Conservation (phyloP, 2,797 vertebrate species). For the Gallinago nigripennis region DNA sequence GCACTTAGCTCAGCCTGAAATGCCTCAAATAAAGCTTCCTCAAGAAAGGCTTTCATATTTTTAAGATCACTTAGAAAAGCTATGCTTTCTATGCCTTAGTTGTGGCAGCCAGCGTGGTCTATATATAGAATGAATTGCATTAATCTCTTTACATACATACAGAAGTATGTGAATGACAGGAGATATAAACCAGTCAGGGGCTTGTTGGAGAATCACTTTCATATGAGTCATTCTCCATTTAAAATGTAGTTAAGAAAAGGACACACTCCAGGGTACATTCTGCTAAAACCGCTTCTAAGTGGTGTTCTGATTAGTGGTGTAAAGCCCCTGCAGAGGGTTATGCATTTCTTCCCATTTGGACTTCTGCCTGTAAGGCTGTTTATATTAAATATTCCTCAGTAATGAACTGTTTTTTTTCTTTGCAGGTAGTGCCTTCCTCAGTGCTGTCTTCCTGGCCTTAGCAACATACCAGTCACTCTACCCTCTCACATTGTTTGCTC, state of each 20-base stretch:
- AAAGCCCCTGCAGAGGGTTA: neutral
- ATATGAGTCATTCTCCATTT: neutral
- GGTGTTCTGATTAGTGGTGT: neutral
- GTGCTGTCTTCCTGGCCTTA: slow-evolving; percentile 92
- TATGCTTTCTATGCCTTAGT: neutral
- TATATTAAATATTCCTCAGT: neutral
- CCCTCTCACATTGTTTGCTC: slow-evolving; percentile 89
- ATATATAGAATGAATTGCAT: neutral
- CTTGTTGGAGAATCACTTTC: neutral
- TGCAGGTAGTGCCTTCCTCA: slow-evolving; percentile 91
- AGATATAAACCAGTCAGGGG: neutral
- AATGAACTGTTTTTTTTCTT: slow-evolving; percentile 13
- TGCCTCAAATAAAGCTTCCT: neutral
- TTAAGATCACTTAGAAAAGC: neutral
- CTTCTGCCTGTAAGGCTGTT: neutral
- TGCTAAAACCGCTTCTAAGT: neutral
- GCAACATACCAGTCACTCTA: slow-evolving; percentile 97
- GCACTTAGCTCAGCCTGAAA: neutral
- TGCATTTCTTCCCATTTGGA: neutral
- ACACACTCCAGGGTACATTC: neutral
- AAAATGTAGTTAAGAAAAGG: neutral
- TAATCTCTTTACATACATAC: neutral
- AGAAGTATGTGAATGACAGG: neutral
- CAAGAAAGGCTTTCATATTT: neutral
- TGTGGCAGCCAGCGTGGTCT: neutral